Base-by-base conservation (phyloP, 2,113 vertebrate genomes). In the Hemichromis elongatus region DNA sequence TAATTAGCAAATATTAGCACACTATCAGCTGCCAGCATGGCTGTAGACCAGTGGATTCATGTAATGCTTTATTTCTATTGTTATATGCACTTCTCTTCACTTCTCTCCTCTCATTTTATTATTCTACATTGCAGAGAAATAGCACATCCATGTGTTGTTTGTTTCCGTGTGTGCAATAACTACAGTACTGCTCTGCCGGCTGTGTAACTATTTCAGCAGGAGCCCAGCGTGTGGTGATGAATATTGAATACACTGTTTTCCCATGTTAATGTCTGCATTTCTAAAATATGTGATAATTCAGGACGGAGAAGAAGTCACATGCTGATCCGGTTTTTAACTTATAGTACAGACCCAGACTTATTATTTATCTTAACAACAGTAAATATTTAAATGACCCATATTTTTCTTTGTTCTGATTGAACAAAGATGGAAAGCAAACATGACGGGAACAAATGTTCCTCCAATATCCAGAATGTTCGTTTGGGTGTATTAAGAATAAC, bases 301-400 rank as follows among this genome's bases (percentile, higher is more conserved):
- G 30, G 55, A 37, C 85, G 70, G 56, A 73, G 66, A 82, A 55
- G 83, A 50, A 61, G 57, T 63, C 52, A 33, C 77, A 26, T 61
- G 54, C 47, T 83, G 24, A 28, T 85, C 40, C 68, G 59, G 19
- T 80, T 77, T 79, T 82, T 9, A 54, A 30, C 52, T 66, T 45
- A 90, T 86, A 53, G 16, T 9, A 56, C 63, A 83, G 3, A 16
- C 57, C 33, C 83, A 57, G 80, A 86, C 2, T 13, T 47, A 66
- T 91, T 26, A 89, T 89, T 92, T 87, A 89, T 93, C 93, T 92
- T 90, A 88, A 77, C 75, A 47, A 79, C 86, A 63, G 93, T 93
- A 92, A 95, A 94, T 95, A 90, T 96, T 95, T 94, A 91, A 95
- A 92, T 91, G 80, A 33, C 79, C 77, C 66, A 33, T 94, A 92